Evolutionary conservation across 2,113 vertebrate genomes (phyloP), one percentile per base, ranked within the genome.

Genomic region (Cricetomys ansorgei): DNA sequence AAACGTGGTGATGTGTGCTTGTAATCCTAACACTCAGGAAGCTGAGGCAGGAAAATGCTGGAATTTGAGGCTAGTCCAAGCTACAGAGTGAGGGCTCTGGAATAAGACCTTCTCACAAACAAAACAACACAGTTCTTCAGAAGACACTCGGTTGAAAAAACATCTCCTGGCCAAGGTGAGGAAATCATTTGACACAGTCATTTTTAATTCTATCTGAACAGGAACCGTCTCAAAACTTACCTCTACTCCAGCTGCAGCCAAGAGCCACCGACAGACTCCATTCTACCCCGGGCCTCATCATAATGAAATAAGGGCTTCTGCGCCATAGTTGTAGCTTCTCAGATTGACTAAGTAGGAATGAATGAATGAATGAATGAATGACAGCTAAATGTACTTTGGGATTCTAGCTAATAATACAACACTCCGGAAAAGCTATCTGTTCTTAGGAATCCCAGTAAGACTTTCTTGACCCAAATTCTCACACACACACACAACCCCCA

Each of bases 221-320:
- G 7, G 40, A 65, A 13, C 19, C 29, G 25, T 40, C 73, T 72
- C 85, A 86, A 77, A 75, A 64, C 81, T 53, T 31, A 99, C 99
- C 97, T 99, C 98, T 1, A 99, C 98, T 16, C 97, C 98, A 72
- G 99, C 99, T 27, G 98, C 98, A 0, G 99, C 96, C 90, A 99
- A 55, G 25, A 99, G 98, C 99, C 99, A 99, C 4, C 99, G 98
- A 99, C 97, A 27, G 98, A 98, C 94, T 99, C 99, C 99, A 99
- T 99, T 73, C 94, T 98, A 7, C 99, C 99, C 89, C 99, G 98
- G 8, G 98, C 99, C 75, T 99, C 96, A 57, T 99, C 98, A 85
- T 99, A 99, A 79, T 98, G 77, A 40, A 99, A 95, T 15, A 94
- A 98, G n/a, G 98, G 98, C 85, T 98, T 99, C 29, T 9, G 98